A percentile compares a stretch with the other conserved stretches of the same genome.
Conservation (phyloP, 2,797 vertebrate species). For the Chrosomus eos region DNA sequence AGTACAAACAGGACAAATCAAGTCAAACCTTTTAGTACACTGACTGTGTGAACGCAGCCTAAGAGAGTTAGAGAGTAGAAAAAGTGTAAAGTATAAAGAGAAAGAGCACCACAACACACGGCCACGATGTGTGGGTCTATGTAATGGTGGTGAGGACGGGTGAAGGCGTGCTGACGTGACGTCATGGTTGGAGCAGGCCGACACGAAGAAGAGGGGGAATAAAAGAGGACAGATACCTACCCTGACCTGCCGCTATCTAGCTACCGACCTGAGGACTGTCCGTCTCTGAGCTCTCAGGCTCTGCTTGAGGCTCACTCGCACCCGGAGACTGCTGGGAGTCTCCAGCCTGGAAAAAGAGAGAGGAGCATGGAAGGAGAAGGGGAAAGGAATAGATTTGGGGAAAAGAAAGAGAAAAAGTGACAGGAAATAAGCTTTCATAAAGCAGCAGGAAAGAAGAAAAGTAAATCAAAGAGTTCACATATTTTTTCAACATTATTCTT, state of each 20-base stretch:
- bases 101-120: slow-evolving; percentile 52
- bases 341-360: slow-evolving; percentile 86
- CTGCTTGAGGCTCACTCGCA: slow-evolving; percentile 92
- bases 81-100: slow-evolving; percentile 2
- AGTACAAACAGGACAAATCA: not conserved
- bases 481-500: no score
- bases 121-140: slow-evolving; percentile 51
- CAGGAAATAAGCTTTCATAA: not conserved
- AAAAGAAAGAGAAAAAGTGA: not conserved
- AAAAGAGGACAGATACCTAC: slow-evolving; percentile 89
- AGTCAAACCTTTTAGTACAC: not conserved
- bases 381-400: slow-evolving; percentile 24
- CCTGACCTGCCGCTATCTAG: slow-evolving; percentile 97
- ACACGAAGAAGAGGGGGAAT: slow-evolving; percentile 67
- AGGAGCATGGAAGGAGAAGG: slow-evolving; percentile 18
- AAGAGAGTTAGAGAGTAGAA: not conserved
- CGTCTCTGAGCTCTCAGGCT: slow-evolving; percentile 89
- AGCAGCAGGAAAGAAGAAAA: not conserved
- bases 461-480: not conserved
- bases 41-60: slow-evolving; percentile 45
- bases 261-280: slow-evolving; percentile 98
- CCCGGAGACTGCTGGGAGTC: slow-evolving; percentile 92
- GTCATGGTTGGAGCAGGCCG: slow-evolving; percentile 55
- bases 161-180: slow-evolving; percentile 55
- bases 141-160: slow-evolving; percentile 51